Evolutionary conservation across 1,140 invertebrate genomes (phyloP).

Genomic region (Agrilus planipennis): DNA sequence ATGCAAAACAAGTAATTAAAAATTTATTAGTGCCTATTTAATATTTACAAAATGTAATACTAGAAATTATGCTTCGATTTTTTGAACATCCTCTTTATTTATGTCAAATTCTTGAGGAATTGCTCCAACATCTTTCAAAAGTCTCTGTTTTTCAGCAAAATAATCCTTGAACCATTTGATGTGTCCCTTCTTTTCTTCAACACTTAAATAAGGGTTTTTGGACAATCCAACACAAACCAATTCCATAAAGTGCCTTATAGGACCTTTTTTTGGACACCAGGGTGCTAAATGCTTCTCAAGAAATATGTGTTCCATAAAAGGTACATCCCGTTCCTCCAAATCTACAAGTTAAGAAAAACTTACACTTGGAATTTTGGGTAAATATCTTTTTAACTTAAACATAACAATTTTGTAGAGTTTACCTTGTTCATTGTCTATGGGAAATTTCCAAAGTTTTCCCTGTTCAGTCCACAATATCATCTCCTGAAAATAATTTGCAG

Average conservation of each 20-base stretch:
- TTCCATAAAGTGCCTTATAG: constrained; percentile 94
- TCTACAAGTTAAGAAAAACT: constrained; percentile 50
- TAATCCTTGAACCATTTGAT: constrained; percentile 89
- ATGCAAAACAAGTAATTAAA: no score
- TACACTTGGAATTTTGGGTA: constrained; percentile 12
- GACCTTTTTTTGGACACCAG: constrained; percentile 83
- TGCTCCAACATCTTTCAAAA: constrained; percentile 54
- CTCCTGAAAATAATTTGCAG: constrained; percentile 83
- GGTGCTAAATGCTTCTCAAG: constrained; percentile 71
- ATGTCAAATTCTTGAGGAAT: constrained; percentile 17
- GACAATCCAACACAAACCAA: constrained; percentile 86
- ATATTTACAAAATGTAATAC: neutral
- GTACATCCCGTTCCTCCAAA: constrained; percentile 63
- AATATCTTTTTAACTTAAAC: constrained; percentile 10
- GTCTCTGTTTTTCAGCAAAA: constrained; percentile 67
- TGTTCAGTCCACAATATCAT: constrained; percentile 89
- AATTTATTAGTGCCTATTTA: no score
- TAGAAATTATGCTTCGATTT: neutral
- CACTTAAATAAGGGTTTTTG: constrained; percentile 85
- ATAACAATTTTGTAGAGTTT: constrained; percentile 19
- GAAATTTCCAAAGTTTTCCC: constrained; percentile 93
- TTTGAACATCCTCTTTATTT: neutral
- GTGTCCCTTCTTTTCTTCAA: constrained; percentile 78
- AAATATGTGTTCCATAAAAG: constrained; percentile 90
- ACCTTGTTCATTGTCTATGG: constrained; percentile 96